Evolutionary conservation across 1,140 invertebrate genomes (phyloP), one percentile per base, ranked within the genome.

Genomic region (Choristoneura fumiferana): DNA sequence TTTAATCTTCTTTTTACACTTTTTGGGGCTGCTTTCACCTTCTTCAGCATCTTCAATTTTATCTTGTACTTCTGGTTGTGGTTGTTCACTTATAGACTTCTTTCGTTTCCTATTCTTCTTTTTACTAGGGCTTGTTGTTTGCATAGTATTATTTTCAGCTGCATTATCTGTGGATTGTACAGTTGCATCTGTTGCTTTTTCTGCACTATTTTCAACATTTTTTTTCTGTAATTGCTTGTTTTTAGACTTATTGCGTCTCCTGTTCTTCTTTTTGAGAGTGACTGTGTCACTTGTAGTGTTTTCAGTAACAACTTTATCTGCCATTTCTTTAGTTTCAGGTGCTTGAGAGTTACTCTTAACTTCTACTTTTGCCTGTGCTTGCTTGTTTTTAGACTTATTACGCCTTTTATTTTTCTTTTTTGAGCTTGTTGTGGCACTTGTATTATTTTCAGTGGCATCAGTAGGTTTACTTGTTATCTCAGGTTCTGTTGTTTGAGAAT

Each of bases 51-150:
- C 34, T 58, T 71, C 49, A n/a, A 29, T 6, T 29, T 29, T 2
- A 29, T 29, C 22, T 17, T 62, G 8, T 54, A 36, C 33, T 65
- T 57, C 18, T 45, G 36, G 37, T 4, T 52, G 12, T 8, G 43
- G 60, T 60, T 62, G 1, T 54, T 40, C 53, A 4, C 38, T 14
- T 10, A 36, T 57, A 36, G 18, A 54, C 60, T 57, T 62, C 60
- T 63, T 68, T 9, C 49, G 62, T 67, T 43, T 55, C 18, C 61
- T 73, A 60, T 60, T 77, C 17, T 75, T 77, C 59, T 76, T 78
- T 67, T 69, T 74, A 6, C 38, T 49, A 18, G 57, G 37, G 10
- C 4, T 49, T 38, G 15, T 39, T 57, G 4, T 29, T 45, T 56
- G 17, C 12, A 17, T 14, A n/a, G 15, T 36, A 39, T 9, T 52